phyloP scores from a whole-genome alignment of 2,113 vertebrate species.

The Pyrgilauda ruficollis region DNA sequence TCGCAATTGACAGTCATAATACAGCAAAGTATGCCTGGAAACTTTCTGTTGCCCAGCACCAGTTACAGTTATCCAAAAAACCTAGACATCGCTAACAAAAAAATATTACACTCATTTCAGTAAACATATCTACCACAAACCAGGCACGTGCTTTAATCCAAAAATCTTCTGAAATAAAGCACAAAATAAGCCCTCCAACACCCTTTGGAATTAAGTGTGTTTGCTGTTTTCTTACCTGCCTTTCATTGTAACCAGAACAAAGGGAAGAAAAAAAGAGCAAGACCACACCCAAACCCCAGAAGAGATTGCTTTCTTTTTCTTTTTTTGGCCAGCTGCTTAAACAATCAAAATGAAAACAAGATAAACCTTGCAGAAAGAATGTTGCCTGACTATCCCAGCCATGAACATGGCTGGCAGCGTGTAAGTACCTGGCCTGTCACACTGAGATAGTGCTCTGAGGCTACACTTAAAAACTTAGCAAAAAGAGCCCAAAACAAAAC shows the following conservation, averaged over 20 bases:
- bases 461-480: not conserved
- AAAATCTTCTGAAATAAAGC: not conserved
- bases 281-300: not conserved
- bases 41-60: not conserved
- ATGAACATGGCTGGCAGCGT: not conserved
- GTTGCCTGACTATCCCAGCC: not conserved
- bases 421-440: not conserved
- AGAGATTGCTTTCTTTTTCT: not conserved
- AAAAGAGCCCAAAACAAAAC: not conserved
- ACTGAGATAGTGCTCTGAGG: not conserved
- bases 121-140: not conserved
- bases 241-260: not conserved
- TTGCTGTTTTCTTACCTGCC: not conserved
- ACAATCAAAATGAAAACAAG: conserved; percentile 25
- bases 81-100: not conserved
- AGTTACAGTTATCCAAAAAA: not conserved
- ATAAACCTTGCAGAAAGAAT: conserved; percentile 40
- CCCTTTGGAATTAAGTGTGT: not conserved
- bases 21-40: not conserved
- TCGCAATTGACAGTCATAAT: not conserved
- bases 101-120: not conserved
- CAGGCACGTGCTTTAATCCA: not conserved
- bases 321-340: not conserved
- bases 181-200: not conserved
- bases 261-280: not conserved